Percentiles rank a stretch among this genome's conserved stretches.
These are phyloP conservation scores for Bucorvus abyssinicus DNA, from an alignment of 2,797 vertebrate genomes.

Conservation along the genomic window DNA sequence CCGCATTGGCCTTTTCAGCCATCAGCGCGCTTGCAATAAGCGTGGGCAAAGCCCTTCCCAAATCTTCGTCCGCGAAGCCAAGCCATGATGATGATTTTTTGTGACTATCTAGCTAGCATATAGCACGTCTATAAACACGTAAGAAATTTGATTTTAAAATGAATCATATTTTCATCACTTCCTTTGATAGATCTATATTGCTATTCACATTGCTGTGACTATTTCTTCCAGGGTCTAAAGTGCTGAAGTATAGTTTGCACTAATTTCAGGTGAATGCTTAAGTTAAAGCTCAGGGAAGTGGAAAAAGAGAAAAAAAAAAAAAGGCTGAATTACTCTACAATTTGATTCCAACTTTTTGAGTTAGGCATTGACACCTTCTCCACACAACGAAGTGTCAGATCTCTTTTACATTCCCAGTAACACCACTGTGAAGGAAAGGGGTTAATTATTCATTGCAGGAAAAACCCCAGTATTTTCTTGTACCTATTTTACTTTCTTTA, in stretches of 20 bases:
- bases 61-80: too few species aligned
- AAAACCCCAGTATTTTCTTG: accelerated
- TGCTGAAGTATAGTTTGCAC: neutral
- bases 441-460: neutral
- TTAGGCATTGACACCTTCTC: neutral
- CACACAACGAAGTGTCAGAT: neutral
- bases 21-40: too few species aligned
- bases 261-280: neutral
- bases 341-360: neutral
- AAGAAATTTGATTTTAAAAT: neutral
- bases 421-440: neutral
- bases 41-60: too few species aligned
- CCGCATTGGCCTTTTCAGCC: too few species aligned
- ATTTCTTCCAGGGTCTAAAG: neutral
- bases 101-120: neutral
- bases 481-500: neutral
- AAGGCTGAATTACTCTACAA: neutral
- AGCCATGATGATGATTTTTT: too few species aligned
- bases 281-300: neutral
- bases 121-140: neutral
- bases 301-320: neutral
- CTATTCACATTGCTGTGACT: neutral
- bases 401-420: neutral
- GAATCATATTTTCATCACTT: neutral
- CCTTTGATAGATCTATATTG: neutral